Evolutionary conservation across 2,797 vertebrate species (phyloP).

Genomic region (Danio albolineatus): DNA sequence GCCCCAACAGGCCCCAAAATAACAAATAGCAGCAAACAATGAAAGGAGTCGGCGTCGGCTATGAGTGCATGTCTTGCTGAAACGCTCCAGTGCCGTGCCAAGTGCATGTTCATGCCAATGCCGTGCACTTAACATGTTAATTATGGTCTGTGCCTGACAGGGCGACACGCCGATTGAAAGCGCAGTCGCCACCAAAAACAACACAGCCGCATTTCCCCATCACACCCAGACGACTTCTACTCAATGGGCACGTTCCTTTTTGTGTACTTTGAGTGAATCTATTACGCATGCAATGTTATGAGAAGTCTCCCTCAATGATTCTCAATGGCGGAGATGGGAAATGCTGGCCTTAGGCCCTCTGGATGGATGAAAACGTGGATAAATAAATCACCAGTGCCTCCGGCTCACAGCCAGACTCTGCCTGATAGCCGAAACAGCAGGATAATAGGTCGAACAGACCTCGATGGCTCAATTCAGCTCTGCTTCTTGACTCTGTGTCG

Average conservation of each 20-base stretch:
- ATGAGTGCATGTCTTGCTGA: conserved; percentile 37
- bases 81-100: conserved; percentile 56
- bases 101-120: conserved; percentile 47
- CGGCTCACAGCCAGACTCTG: conserved; percentile 35
- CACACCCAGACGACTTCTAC: conserved; percentile 33
- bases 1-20: conserved; percentile 55
- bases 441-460: conserved; percentile 51
- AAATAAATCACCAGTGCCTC: conserved; percentile 42
- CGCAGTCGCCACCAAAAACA: conserved; percentile 50
- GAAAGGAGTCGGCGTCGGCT: conserved; percentile 19
- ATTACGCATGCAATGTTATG: conserved; percentile 50
- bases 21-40: conserved; percentile 51
- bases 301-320: conserved; percentile 44
- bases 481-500: conserved; percentile 55
- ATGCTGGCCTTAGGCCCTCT: conserved; percentile 25
- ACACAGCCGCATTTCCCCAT: conserved; percentile 46
- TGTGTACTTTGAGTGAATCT: conserved; percentile 51
- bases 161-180: conserved; percentile 41
- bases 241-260: conserved; percentile 28
- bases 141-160: conserved; percentile 56
- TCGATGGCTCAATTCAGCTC: conserved; percentile 53
- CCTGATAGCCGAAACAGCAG: conserved; percentile 41
- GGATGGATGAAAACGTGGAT: conserved; percentile 58
- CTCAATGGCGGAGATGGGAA: conserved; percentile 41
- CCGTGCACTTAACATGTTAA: conserved; percentile 57